Evolutionary conservation across 2,888 invertebrate species (phyloP), one percentile per base, ranked within the genome.

Genomic region (Kuschelorhynchus macadamiae): DNA sequence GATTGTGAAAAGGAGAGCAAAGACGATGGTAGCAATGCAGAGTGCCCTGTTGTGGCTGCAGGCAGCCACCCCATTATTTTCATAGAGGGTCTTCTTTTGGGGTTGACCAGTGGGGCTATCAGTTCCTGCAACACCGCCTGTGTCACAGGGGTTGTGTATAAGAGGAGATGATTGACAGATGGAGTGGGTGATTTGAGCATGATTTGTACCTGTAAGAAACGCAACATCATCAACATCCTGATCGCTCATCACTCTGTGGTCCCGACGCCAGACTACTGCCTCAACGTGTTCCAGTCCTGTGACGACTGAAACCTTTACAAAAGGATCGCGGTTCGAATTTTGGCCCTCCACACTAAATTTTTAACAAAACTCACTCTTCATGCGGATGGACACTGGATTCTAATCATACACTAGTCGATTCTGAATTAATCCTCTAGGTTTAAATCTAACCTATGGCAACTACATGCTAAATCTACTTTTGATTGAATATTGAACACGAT

Each of bases 201-300:
- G 77, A 78, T 79, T 73, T 76, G 81, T 82, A 93, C 94, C 95
- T 86, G 95, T 95, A 84, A 95, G 87, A 87, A 95, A 95, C 71
- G 95, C 95, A 80, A 95, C 94, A 87, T 95, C 95, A 83, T 95
- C 95, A 81, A 95, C 89, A 86, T 95, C 95, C 83, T 93, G 94
- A 82, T 95, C 95, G 85, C 93, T 94, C 94, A 95, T 88, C 87
- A 91, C 89, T 76, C 87, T 78, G 67, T 81, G 77, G 73, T 81
- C 79, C 76, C 84, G 81, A 78, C 84, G 81, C 85, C 85, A 85
- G 78, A 85, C 84, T 78, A 85, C 85, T 74, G 85, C 83, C 79
- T 85, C 84, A 75, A 85, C 79, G n/a, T n/a, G n/a, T n/a, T n/a
- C n/a, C n/a, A n/a, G n/a, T n/a, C n/a, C n/a, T n/a, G n/a, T n/a